Base-by-base conservation (phyloP, 2,888 invertebrate species). In the Cataglyphis livida region DNA sequence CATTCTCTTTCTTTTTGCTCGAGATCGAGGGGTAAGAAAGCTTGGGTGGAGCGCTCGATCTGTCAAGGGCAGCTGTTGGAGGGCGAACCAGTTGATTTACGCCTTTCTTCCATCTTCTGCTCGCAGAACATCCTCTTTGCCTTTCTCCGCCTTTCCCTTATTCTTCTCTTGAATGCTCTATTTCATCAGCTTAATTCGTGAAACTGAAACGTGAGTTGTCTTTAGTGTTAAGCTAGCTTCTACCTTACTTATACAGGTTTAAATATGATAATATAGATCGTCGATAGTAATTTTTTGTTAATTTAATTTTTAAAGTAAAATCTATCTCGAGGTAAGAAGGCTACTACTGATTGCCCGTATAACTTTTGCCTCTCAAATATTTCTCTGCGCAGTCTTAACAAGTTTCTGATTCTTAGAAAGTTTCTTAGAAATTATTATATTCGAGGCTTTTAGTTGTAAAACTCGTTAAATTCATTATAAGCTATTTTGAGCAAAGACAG, bases 1-100 rank as follows among this genome's bases (percentile, higher is more conserved):
- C 18, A n/a, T 64, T 81, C 70, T 75, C 82, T 86, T 86, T 65
- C 68, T 64, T 82, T 78, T 44, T 61, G 78, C 65, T 1, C 51
- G 76, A 54, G 76, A 38, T 61, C 41, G 61, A 59, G 48, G 44
- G 74, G 82, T 78, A 78, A 85, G 84, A 79, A 83, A 78, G 79
- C 44, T 68, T 62, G 61, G 82, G 75, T 75, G 70, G 82, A 86
- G 66, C 73, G 84, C 84, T 85, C 82, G 90, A 87, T 88, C 89
- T 89, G 90, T 88, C 90, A 82, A 78, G 32, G 73, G 48, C 90
- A 91, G 88, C 87, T 85, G 82, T 57, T 78, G 57, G 64, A 66
- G 83, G 68, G 86, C 81, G 84, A 68, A 83, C 82, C 68, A 83
- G 84, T 85, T 90, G 90, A 90, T 90, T 90, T 90, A 90, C 90